These are phyloP conservation scores for Dryobates pubescens DNA, from an alignment of 2,797 vertebrate genomes.

Conservation along the genomic window DNA sequence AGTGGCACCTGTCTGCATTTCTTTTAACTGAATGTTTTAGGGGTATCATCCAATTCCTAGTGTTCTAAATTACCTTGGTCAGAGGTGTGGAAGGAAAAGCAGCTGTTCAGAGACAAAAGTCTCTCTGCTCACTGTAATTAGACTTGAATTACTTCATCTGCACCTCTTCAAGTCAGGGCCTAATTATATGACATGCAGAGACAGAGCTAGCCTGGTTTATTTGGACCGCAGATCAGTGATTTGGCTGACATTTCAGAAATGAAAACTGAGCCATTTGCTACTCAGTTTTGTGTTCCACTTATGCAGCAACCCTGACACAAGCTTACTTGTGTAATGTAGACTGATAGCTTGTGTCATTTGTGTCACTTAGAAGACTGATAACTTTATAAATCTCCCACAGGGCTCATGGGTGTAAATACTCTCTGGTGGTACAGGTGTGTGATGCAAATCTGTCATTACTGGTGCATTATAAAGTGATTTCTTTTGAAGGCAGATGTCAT, in stretches of 20 bases:
- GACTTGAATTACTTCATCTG: neutral
- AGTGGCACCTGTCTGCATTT: constrained; percentile 50
- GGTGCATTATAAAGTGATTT: neutral
- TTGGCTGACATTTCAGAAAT: neutral
- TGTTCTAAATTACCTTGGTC: neutral
- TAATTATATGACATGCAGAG: neutral
- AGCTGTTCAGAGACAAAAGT: neutral
- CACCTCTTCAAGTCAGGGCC: neutral
- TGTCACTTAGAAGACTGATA: neutral
- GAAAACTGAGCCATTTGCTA: neutral
- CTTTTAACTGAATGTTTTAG: neutral
- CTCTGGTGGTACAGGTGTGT: neutral
- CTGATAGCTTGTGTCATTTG: neutral
- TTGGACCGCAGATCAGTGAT: neutral
- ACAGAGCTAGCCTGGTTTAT: neutral
- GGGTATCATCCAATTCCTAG: neutral
- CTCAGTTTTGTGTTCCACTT: neutral
- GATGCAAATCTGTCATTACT: neutral
- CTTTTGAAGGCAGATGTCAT: neutral
- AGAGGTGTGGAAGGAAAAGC: neutral
- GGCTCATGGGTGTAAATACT: neutral
- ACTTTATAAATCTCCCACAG: fast-evolving
- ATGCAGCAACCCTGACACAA: neutral
- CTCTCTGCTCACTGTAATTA: neutral
- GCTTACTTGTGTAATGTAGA: neutral